Conservation (phyloP, 2,113 vertebrate genomes). For the Trochalopteron elliotii region DNA sequence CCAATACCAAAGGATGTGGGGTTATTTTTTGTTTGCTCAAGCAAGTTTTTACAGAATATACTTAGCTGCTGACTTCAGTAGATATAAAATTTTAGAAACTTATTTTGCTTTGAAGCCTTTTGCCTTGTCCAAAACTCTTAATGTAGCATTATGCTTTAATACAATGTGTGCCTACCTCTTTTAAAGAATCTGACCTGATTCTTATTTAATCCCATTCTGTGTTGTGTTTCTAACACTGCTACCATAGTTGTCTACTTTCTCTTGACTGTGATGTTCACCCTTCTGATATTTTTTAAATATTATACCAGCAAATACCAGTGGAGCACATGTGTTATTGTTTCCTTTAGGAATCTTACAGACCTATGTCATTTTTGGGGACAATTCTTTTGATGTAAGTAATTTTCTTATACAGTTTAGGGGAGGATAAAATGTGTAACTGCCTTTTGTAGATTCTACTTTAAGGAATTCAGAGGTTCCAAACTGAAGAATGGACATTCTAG, state of each 20-base stretch:
- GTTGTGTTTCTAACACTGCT: background rate
- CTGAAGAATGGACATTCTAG: background rate
- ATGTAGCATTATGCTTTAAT: background rate
- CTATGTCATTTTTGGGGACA: background rate
- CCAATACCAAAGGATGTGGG: accelerated
- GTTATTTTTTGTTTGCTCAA: background rate
- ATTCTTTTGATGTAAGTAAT: background rate
- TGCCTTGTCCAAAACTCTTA: background rate
- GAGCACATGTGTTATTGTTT: background rate
- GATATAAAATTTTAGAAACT: background rate
- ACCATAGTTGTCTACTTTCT: background rate
- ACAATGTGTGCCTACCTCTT: background rate
- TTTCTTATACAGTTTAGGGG: background rate
- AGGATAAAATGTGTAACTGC: background rate
- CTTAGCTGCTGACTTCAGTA: background rate
- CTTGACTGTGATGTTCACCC: background rate
- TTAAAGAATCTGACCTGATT: background rate
- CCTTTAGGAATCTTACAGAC: background rate
- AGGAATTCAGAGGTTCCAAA: background rate
- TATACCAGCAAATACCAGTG: background rate
- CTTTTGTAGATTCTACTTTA: background rate
- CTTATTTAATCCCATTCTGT: background rate
- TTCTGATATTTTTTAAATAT: background rate
- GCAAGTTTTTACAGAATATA: background rate
- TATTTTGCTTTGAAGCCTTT: background rate